Conservation (phyloP, 2,888 invertebrate genomes). For the Gastrophysa polygoni region DNA sequence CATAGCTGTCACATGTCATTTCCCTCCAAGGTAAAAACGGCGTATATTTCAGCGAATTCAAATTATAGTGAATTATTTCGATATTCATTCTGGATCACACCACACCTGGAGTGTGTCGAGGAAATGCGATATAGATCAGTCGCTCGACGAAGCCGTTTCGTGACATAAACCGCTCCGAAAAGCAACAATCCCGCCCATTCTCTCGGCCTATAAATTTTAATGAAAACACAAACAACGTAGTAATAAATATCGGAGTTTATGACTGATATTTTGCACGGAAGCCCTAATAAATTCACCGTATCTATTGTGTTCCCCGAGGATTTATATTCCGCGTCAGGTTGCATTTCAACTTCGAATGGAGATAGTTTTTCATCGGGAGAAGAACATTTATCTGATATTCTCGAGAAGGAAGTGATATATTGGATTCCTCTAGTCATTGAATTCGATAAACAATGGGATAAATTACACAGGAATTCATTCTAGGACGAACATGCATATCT, state of each 20-base stretch:
- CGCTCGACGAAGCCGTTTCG: neutral
- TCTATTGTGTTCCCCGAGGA: slow-evolving; percentile 31
- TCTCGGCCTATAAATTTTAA: slow-evolving; percentile 8
- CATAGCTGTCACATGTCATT: too few relatives aligned
- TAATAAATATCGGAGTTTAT: slow-evolving; percentile 36
- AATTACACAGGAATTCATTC: too few relatives aligned
- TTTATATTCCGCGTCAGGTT: slow-evolving; percentile 27
- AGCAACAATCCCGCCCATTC: neutral
- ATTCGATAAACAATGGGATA: too few relatives aligned
- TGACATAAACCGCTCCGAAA: neutral
- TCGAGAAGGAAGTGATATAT: too few relatives aligned
- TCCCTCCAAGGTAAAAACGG: too few relatives aligned
- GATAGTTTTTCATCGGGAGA: slow-evolving; percentile 16
- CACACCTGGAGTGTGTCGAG: neutral
- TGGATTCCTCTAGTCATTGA: too few relatives aligned
- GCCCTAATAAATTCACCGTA: slow-evolving; percentile 31
- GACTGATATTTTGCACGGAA: slow-evolving; percentile 33
- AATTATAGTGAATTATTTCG: too few relatives aligned
- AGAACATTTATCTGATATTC: too few relatives aligned
- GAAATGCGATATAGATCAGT: neutral
- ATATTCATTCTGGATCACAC: neutral
- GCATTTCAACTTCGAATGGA: slow-evolving; percentile 23
- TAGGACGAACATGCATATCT: too few relatives aligned
- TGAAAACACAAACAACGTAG: slow-evolving; percentile 22
- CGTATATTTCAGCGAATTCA: too few relatives aligned